Base-by-base conservation (phyloP, 92 coral and sea anemone genomes). In the Montipora capitata region DNA sequence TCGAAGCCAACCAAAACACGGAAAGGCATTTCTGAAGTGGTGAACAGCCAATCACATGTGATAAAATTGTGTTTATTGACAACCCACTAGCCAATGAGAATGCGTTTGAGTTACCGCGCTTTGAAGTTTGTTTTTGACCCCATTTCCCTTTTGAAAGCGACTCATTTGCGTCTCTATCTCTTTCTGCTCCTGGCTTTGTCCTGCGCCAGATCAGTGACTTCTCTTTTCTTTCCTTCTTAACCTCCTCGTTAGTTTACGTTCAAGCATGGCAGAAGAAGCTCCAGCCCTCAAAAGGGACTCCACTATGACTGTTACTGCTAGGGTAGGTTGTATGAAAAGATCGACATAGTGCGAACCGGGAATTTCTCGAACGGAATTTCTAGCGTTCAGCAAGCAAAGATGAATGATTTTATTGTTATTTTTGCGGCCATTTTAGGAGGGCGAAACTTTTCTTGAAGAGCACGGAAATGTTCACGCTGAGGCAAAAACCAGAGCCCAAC, bases 231-330 rank as follows among this genome's bases (percentile, higher is more conserved):
- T 85, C 54, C 76, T 84, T 64, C 69, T 64, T 7, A 4, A 52
- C 39, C 40, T 43, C 59, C 12, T 59, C 15, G 59, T 41, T 68
- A 63, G 56, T 77, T 75, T 38, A 63, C 27, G 76, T 81, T 72
- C 18, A 74, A 72, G 42, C 76, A 97, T 97, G 99, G 96, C 99
- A 54, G 99, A 97, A 59, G 99, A 93, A 72, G 85, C 87, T 45
- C 92, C 95, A 4, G 95, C 91, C n/a, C 96, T 97, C 72, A 94
- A 96, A 82, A 91, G 97, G 67, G 99, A 96, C 61, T 86, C 94
- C 68, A 97, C 98, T 20, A 97, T 95, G 98, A 83, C 90, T 7
- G 98, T 82, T 6, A 95, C 99, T 40, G 99, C 98, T n/a, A 95
- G 95, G 99, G 99, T 97, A 84, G 40, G 76, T 67, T 10, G 54